Evolutionary conservation across 2,888 invertebrate species (phyloP), one percentile per base, ranked within the genome.

Genomic region (Trachelus tabidus): DNA sequence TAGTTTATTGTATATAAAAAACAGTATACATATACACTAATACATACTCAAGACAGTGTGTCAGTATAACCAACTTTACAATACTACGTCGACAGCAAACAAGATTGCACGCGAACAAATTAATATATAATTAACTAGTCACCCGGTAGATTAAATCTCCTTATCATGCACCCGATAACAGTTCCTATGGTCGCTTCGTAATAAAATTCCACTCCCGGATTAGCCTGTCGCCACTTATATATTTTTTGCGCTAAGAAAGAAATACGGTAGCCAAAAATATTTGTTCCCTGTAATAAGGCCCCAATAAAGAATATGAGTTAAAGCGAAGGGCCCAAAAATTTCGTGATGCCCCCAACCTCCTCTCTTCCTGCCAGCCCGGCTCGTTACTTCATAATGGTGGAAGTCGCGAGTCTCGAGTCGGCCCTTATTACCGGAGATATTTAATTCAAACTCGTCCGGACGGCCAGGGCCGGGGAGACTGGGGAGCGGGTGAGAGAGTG

Each of bases 41-140:
- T 1, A 15, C 15, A 15, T 0, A 40, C 6, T 6, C 6, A 2
- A 15, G 15, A 40, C 40, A 40, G 15, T 15, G 40, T 23, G 40
- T 40, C 40, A 1, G 40, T 56, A 56, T 56, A 56, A 9, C 75
- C 73, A 77, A 76, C 78, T 80, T 78, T 81, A 85, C 81, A 82
- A 85, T 80, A 80, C 79, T n/a, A 78, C 75, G 81, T 80, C 80
- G 0, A 56, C 9, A 23, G 56, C 23, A 56, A 56, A 56, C 23
- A 56, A 86, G 86, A 88, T 89, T 86, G 87, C 89, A 89, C 89
- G 89, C 89, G 79, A 87, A 87, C 85, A 86, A 87, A 90, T 90
- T 90, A 90, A 90, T 90, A 87, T 90, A 90, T 90, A 90, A 90
- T 90, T 90, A 90, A 89, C 89, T 85, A 85, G 87, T 84, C 85